Conservation (phyloP, 2,113 vertebrate species). For the Leptocoma aspasia region DNA sequence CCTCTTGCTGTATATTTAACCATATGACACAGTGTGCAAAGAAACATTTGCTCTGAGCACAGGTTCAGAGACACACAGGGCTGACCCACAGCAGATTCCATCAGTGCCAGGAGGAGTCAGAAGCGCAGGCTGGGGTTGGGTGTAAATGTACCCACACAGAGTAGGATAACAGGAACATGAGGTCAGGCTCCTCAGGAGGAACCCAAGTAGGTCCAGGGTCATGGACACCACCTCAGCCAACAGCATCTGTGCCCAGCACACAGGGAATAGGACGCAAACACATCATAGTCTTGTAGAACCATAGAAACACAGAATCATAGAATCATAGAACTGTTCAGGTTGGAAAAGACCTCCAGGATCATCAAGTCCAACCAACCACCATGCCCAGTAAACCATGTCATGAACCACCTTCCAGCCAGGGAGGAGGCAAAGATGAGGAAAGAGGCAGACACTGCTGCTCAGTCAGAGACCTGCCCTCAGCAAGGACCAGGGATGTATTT, state of each 20-base stretch:
- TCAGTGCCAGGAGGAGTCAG: neutral
- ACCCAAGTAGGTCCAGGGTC: neutral
- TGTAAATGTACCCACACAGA: neutral
- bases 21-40: fast-evolving
- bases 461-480: neutral
- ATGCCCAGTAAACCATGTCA: neutral
- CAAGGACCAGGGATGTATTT: fast-evolving
- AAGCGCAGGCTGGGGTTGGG: neutral
- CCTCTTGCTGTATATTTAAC: neutral
- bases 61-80: neutral
- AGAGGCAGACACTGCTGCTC: neutral
- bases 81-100: neutral
- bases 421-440: neutral
- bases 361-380: neutral
- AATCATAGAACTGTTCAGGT: neutral
- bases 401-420: neutral
- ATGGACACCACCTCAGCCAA: neutral
- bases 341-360: neutral
- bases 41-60: neutral
- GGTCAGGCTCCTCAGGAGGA: neutral
- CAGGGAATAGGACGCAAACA: neutral
- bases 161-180: fast-evolving
- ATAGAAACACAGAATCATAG: neutral
- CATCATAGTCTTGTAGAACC: fast-evolving
- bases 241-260: neutral